Evolutionary conservation across 2,113 vertebrate genomes (phyloP), one percentile per base, ranked within the genome.

Genomic region (Isurus oxyrinchus): DNA sequence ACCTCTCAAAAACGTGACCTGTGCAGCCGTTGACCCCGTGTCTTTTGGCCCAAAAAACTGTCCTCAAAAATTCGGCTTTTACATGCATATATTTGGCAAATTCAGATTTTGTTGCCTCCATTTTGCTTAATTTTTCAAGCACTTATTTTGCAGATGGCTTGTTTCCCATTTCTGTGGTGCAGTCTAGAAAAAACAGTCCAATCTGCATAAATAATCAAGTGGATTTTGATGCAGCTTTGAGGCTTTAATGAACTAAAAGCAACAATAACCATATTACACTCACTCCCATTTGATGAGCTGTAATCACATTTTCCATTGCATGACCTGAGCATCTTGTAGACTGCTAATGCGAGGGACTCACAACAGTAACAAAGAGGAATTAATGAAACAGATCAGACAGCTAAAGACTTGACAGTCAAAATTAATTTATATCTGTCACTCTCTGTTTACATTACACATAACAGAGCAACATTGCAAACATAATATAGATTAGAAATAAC

Each of bases 31-130:
- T 76, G 72, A 35, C 27, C 10, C 72, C 7, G 35, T 31, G 69
- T 1, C 25, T 72, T 72, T 72, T 72, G 7, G 25, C 27, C 7
- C 69, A 35, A 35, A 35, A 35, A 27, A 1, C n/a, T 35, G 7
- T 8, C 11, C 72, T 76, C 11, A 72, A 3, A 35, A n/a, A 76
- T 76, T n/a, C 31, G 2, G 25, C 63, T 66, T 19, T 66, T 66
- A 16, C 16, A 19, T 21, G 0, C 0, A 16, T 16, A 2, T 3
- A 3, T 19, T 0, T 2, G 7, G 8, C 35, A 53, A 27, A 27
- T 27, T 57, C 31, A 25, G 8, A 55, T 31, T 57, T 57, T 31
- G 11, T 88, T 88, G 23, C 0, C 49, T 88, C 86, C 25, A 27
- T 25, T 25, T 5, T 49, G 81, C 81, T 55, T 31, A 57, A 55